These are phyloP conservation scores for Stenoptilia bipunctidactyla DNA, from an alignment of 2,888 invertebrate genomes.

Conservation along the genomic window DNA sequence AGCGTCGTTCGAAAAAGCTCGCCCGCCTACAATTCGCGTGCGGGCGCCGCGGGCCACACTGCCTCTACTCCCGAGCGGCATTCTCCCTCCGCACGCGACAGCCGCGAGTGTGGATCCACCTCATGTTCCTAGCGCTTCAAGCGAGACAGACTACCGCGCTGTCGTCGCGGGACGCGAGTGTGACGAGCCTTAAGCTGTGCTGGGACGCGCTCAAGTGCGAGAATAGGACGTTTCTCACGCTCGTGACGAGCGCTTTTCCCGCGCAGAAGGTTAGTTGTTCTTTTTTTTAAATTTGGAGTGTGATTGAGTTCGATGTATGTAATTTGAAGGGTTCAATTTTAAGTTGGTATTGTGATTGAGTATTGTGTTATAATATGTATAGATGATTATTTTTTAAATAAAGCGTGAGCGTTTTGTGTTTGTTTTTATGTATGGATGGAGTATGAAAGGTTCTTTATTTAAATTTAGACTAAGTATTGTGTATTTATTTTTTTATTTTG, in stretches of 20 bases:
- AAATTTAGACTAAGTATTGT: too few relatives aligned
- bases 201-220: conserved; percentile 96
- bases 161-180: conserved; percentile 84
- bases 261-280: conserved; percentile 77
- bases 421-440: too few relatives aligned
- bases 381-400: too few relatives aligned
- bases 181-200: conserved; percentile 88
- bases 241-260: conserved; percentile 95
- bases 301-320: too few relatives aligned
- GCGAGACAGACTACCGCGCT: conserved; percentile 83
- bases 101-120: conserved; percentile 93
- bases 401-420: too few relatives aligned
- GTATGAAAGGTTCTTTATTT: too few relatives aligned
- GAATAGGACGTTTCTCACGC: conserved; percentile 88
- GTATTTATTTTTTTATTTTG: too few relatives aligned
- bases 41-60: conserved; percentile 85
- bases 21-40: conserved; percentile 92
- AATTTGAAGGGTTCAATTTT: too few relatives aligned
- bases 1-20: conserved; percentile 86
- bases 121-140: conserved; percentile 95
- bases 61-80: conserved; percentile 85
- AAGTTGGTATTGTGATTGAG: too few relatives aligned
- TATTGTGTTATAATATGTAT: too few relatives aligned
- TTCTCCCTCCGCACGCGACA: conserved; percentile 85
- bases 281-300: too few relatives aligned